Percentiles rank a stretch among this genome's conserved stretches.
phyloP scores from a whole-genome alignment of 2,797 vertebrate species.

The Halcyon badia region DNA sequence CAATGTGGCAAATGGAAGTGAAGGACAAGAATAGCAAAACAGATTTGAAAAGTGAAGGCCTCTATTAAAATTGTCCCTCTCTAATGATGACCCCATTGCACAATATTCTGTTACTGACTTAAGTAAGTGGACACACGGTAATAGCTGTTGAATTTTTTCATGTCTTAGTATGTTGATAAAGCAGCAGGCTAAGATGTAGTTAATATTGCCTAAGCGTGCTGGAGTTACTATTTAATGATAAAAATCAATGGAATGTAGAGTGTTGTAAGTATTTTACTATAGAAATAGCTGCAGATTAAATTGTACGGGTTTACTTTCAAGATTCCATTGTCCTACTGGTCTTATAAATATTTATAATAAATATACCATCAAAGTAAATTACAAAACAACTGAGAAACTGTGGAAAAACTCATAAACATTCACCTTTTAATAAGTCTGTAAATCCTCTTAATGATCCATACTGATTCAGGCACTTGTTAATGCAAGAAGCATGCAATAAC shows the following conservation, averaged over 20 bases:
- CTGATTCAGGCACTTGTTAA: neutral
- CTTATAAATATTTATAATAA: neutral
- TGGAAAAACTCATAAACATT: neutral
- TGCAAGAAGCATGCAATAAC: neutral
- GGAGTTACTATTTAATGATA: neutral
- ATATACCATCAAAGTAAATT: neutral
- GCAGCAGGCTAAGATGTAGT: neutral
- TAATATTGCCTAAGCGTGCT: neutral
- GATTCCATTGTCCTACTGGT: neutral
- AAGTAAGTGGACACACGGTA: neutral
- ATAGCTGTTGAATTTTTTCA: too few species aligned
- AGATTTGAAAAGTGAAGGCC: neutral
- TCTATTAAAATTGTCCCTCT: accelerated
- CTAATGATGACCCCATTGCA: neutral
- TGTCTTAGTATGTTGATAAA: neutral
- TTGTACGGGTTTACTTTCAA: neutral
- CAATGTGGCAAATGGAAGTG: accelerated
- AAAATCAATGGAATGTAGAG: neutral
- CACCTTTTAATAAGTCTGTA: neutral
- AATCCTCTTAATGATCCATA: neutral
- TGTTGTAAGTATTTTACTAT: neutral
- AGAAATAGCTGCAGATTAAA: neutral
- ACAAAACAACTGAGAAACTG: neutral
- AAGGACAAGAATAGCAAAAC: neutral
- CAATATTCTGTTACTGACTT: neutral